Conservation (phyloP, 2,113 vertebrate genomes). For the Hassar affinis region DNA sequence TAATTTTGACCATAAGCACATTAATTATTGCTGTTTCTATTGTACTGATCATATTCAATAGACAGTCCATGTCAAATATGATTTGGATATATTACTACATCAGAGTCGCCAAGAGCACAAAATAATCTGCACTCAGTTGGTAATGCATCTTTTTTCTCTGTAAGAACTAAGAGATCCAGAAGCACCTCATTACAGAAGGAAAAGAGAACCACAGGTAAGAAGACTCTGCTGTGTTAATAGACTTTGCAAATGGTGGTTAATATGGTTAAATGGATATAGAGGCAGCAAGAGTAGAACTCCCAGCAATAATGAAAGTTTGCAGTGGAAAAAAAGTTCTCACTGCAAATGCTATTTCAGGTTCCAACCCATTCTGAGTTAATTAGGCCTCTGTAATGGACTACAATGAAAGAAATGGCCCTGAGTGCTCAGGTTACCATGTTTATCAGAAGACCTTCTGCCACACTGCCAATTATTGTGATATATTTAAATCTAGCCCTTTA, state of each 20-base stretch:
- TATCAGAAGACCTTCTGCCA: conserved; percentile 34
- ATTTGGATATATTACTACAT: neutral
- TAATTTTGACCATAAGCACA: neutral
- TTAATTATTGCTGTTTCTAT: neutral
- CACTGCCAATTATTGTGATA: conserved; percentile 36
- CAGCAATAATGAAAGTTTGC: conserved; percentile 42
- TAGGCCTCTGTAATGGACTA: conserved; percentile 40
- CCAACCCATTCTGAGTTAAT: conserved; percentile 46
- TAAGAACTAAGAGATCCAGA: conserved; percentile 14
- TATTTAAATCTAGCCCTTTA: conserved; percentile 44
- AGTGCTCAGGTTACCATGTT: conserved; percentile 37
- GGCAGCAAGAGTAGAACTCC: conserved; percentile 36
- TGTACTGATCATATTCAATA: neutral
- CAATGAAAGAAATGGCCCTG: conserved; percentile 39
- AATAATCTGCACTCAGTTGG: neutral
- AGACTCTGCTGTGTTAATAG: conserved; percentile 48
- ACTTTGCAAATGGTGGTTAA: conserved; percentile 51
- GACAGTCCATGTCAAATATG: neutral
- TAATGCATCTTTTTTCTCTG: neutral
- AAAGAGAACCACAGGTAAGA: conserved; percentile 28
- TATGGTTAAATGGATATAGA: conserved; percentile 41
- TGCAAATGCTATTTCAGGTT: conserved; percentile 38
- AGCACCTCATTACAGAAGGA: conserved; percentile 15
- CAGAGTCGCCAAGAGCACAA: neutral
- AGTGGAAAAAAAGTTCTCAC: conserved; percentile 26